Conservation (phyloP, 1,140 invertebrate genomes). For the Teleopsis dalmanni region DNA sequence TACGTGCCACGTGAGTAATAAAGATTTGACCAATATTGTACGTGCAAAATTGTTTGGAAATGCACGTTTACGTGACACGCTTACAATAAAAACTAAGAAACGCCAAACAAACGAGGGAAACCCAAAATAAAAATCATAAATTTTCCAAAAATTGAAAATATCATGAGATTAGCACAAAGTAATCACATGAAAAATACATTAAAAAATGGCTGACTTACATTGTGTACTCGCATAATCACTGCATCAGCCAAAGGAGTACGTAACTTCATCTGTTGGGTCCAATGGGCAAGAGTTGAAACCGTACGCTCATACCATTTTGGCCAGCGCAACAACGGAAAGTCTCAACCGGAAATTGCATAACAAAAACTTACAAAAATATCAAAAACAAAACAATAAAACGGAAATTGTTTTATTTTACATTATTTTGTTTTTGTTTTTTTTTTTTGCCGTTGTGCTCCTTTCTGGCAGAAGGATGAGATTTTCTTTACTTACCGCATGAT, state of each 20-base stretch:
- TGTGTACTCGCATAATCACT: background rate
- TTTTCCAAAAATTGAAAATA: no score
- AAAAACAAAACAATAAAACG: background rate
- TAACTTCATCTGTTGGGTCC: no score
- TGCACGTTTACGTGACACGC: background rate
- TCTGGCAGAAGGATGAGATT: slow-evolving; percentile 1
- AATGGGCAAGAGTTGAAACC: no score
- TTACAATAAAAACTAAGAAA: no score
- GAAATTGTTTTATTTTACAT: slow-evolving; percentile 5
- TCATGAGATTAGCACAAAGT: no score
- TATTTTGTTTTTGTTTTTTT: no score
- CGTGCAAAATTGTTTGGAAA: background rate
- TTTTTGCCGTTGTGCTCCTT: no score
- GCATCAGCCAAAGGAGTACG: background rate
- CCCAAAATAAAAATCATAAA: no score
- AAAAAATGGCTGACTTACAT: no score
- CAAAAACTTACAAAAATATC: background rate
- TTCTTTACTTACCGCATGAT: background rate
- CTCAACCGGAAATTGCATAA: slow-evolving; percentile 12
- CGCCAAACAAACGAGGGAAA: no score
- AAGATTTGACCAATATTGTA: slow-evolving; percentile 10
- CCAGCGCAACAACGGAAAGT: background rate
- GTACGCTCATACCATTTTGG: no score
- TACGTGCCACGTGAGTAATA: slow-evolving; percentile 7
- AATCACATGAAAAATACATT: no score